Evolutionary conservation across 2,888 invertebrate genomes (phyloP), one percentile per base, ranked within the genome.

Genomic region (Azorinus chamasolen): DNA sequence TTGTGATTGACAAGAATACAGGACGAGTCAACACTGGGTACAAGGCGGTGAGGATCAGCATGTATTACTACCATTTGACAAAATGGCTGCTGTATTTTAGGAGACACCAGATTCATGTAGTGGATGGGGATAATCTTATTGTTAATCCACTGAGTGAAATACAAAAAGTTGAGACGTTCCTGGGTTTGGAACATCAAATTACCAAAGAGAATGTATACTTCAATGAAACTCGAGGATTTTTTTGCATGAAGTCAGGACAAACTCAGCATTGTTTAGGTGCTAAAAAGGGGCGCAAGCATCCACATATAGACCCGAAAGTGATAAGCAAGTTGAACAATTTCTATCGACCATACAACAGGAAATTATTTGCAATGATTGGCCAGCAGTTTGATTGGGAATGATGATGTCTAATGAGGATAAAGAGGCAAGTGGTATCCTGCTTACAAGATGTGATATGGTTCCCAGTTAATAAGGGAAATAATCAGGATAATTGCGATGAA

Each of bases 201-300:
- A 87, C 87, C n/a, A 79, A 87, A 37, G 96, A 96, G 93, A 97
- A 98, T 93, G 97, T 99, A 93, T 98, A 98, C 94, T 99, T 97
- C 94, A 99, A 99, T 94, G 96, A 96, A 94, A 98, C 97, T 18
- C 98, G 98, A 93, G 98, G 99, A 74, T 98, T 99, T 94, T 99
- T 97, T 94, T 99, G 99, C 90, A 96, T 97, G 93, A 53, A 91
- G 87, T 94, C 97, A 89, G 81, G 77, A 24, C 71, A 68, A 27
- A 65, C 43, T 24, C 96, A 97, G 93, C 97, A 97, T 91, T 98
- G 98, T 93, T 94, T 98, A 65, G 97, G 97, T 95, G 97, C 95
- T 95, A 97, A 94, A 95, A 98, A 95, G 94, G 98, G 94, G 92
- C 96, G 92, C 95, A 97, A 94, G 95, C 97, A 98, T 94, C 97